Evolutionary conservation across 2,888 invertebrate species (phyloP), one percentile per base, ranked within the genome.

Genomic region (Leptopilina myrica): DNA sequence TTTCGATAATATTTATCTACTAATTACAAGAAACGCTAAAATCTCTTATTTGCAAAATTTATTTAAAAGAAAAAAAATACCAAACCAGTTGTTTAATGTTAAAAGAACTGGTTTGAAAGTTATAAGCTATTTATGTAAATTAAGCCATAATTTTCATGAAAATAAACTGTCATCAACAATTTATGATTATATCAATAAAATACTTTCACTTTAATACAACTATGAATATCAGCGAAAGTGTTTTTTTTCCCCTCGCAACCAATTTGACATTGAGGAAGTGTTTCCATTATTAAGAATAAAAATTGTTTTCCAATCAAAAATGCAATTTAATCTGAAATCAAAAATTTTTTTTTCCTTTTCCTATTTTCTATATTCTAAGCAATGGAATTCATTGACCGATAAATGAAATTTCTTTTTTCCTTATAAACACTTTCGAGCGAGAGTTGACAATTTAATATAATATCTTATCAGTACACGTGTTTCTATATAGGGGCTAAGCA

Each of bases 1-100:
- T 49, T 49, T 49, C 12, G 49, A 49, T 49, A 49, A 11, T 49
- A 49, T 49, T 49, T 3, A 49, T 49, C 12, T 49, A 49, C 2
- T 49, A 49, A 11, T 49, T 49, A 12, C 8, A 49, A 9, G 4
- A 11, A 49, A 49, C 11, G 9, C 12, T 11, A 49, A 49, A 49
- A 49, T 49, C 49, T 12, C 49, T 9, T 49, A 46, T 46, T 46
- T 4, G 26, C 9, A 9, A 15, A 56, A 20, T 26, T 67, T 7
- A 49, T 5, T 33, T 4, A 33, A 33, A 33, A 15, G 12, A 53
- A 53, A 49, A 53, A 11, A 49, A 46, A 5, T 46, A 6, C 20
- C 8, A 69, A 53, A 69, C 33, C 26, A 69, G 69, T 62, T 69
- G 69, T 62, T 69, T 69, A 69, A 26, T 53, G 69, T 14, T 33